These are phyloP conservation scores for Chiloscyllium plagiosum DNA, from an alignment of 2,113 vertebrate species.

Conservation along the genomic window DNA sequence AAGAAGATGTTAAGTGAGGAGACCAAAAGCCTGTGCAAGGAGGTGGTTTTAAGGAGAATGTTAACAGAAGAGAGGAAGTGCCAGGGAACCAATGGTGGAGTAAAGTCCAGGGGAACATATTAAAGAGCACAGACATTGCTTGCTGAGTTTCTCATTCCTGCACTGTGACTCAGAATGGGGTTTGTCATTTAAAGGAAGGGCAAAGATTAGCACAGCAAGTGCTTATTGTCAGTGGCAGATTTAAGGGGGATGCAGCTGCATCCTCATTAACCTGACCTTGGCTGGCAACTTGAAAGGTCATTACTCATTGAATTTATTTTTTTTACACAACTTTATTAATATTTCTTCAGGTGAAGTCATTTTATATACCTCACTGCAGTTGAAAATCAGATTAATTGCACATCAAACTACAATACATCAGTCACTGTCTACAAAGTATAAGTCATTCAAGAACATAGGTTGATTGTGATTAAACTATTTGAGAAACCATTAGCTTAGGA, in stretches of 20 bases:
- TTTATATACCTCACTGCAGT: background rate
- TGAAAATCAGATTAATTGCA: constrained; percentile 16
- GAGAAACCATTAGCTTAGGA: background rate
- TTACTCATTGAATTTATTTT: background rate
- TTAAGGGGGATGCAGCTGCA: background rate
- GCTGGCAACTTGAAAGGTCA: background rate
- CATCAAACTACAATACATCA: background rate
- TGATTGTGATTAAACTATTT: background rate
- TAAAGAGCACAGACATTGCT: background rate
- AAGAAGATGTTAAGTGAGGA: too few relatives aligned
- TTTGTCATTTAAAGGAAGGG: background rate
- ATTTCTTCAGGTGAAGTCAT: constrained; percentile 20
- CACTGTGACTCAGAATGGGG: background rate
- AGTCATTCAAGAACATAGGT: background rate
- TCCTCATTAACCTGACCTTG: constrained; percentile 24
- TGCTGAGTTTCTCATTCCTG: background rate
- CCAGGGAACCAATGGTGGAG: background rate
- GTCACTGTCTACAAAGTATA: background rate
- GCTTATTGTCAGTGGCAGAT: background rate
- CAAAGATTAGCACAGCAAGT: background rate
- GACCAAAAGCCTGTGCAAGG: too few relatives aligned
- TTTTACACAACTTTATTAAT: background rate
- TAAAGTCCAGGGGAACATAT: background rate
- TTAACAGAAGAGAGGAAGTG: background rate
- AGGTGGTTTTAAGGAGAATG: too few relatives aligned